phyloP scores from a whole-genome alignment of 1,140 invertebrate species.

The Mactra quadrangularis region DNA sequence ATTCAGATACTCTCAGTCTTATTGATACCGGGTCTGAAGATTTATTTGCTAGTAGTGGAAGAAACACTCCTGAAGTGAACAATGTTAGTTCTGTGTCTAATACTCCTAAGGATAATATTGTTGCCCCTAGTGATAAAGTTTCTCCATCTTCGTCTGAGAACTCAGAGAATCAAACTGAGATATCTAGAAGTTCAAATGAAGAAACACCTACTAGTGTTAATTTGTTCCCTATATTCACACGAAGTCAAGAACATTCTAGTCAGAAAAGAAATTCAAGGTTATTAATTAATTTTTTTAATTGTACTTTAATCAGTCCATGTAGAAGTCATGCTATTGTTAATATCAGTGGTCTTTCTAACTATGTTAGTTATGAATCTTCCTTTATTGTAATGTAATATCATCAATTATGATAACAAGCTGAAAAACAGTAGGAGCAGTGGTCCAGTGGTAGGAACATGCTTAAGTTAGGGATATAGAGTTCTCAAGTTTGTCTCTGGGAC shows the following conservation, averaged over 20 bases:
- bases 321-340: too few species aligned
- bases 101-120: background rate
- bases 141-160: background rate
- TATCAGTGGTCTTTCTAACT: too few species aligned
- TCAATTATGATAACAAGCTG: too few species aligned
- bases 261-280: slow-evolving; percentile 10
- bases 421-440: too few species aligned
- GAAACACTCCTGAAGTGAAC: slow-evolving; percentile 1
- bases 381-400: too few species aligned
- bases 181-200: background rate
- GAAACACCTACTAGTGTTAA: background rate
- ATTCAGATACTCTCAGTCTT: slow-evolving; percentile 5
- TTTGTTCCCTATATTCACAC: slow-evolving; percentile 56
- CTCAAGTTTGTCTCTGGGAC: too few species aligned
- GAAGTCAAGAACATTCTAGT: slow-evolving; percentile 12
- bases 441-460: too few species aligned
- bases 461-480: too few species aligned
- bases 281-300: background rate
- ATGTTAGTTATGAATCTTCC: too few species aligned
- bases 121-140: background rate
- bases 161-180: background rate
- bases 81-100: slow-evolving; percentile 3
- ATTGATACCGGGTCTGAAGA: slow-evolving; percentile 44
- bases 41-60: slow-evolving; percentile 46
- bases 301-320: too few species aligned